Evolutionary conservation across 2,888 invertebrate species (phyloP).

Genomic region (Xestoiulus laeticollis): DNA sequence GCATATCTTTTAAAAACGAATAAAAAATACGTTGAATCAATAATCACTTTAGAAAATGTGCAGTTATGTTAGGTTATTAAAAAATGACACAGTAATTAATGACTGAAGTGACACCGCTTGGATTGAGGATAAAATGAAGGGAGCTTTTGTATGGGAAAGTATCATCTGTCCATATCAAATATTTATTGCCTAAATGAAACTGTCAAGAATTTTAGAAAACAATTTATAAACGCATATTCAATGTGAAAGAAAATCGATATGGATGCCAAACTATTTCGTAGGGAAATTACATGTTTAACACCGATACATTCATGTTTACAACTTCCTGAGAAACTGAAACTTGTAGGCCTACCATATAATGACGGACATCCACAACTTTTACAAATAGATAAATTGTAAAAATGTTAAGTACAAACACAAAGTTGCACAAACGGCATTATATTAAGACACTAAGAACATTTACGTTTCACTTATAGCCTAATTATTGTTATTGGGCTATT

Average conservation of each 20-base stretch:
- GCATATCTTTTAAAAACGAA: background rate
- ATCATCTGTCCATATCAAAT: constrained; percentile 34
- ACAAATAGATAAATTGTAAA: background rate
- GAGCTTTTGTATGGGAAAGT: background rate
- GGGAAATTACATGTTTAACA: background rate
- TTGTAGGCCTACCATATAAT: background rate
- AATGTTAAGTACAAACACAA: too few relatives aligned
- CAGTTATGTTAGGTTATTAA: background rate
- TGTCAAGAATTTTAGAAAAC: constrained; percentile 27
- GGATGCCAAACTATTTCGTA: background rate
- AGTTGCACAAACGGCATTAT: too few relatives aligned
- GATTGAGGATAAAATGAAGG: background rate
- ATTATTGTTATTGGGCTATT: too few relatives aligned
- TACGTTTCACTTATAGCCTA: too few relatives aligned
- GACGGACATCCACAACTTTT: background rate
- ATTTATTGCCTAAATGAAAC: constrained; percentile 43
- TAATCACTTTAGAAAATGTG: background rate
- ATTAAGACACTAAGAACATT: too few relatives aligned
- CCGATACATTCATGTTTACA: background rate
- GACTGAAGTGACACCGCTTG: background rate
- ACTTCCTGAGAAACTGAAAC: background rate
- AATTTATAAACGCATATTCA: constrained; percentile 13
- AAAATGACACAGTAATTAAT: background rate
- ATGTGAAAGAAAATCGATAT: constrained; percentile 32
- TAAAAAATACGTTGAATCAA: background rate